phyloP scores from a whole-genome alignment of 2,888 invertebrate species.

The Hemaris fuciformis region DNA sequence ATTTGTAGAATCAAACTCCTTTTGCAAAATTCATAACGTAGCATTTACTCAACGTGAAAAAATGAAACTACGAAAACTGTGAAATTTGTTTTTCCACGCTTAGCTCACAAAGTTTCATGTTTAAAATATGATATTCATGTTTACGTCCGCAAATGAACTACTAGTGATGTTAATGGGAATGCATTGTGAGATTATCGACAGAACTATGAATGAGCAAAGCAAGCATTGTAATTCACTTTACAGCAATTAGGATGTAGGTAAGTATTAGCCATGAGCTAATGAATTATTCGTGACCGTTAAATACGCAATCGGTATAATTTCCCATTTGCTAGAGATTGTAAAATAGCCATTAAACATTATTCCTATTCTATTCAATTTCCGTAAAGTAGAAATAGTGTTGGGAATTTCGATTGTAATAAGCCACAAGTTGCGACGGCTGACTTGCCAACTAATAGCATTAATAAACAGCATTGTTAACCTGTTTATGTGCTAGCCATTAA shows the following conservation, averaged over 20 bases:
- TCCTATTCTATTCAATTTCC: slow-evolving; percentile 42
- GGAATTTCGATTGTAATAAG: slow-evolving; percentile 42
- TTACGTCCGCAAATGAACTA: not conserved
- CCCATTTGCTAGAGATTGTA: slow-evolving; percentile 45
- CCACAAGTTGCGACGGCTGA: slow-evolving; percentile 28
- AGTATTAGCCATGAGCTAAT: slow-evolving; percentile 17
- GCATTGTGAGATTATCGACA: slow-evolving; percentile 7
- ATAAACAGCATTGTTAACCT: not conserved
- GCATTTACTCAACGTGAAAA: not conserved
- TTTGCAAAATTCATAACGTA: not conserved
- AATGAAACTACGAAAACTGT: not conserved
- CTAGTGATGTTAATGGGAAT: not conserved
- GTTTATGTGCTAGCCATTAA: not conserved
- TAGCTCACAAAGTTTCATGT: not conserved
- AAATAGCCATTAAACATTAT: slow-evolving; percentile 44
- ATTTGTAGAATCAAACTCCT: not conserved
- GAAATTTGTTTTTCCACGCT: not conserved
- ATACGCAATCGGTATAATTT: slow-evolving; percentile 39
- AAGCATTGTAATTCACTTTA: slow-evolving; percentile 7
- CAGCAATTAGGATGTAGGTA: not conserved
- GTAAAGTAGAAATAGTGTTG: slow-evolving; percentile 37
- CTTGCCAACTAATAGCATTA: slow-evolving; percentile 1
- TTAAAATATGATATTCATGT: not conserved
- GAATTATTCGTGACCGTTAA: slow-evolving; percentile 39
- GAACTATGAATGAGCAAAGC: not conserved